Evolutionary conservation across 2,797 vertebrate species (phyloP), one percentile per base, ranked within the genome.

Genomic region (Corythornis leucogaster): DNA sequence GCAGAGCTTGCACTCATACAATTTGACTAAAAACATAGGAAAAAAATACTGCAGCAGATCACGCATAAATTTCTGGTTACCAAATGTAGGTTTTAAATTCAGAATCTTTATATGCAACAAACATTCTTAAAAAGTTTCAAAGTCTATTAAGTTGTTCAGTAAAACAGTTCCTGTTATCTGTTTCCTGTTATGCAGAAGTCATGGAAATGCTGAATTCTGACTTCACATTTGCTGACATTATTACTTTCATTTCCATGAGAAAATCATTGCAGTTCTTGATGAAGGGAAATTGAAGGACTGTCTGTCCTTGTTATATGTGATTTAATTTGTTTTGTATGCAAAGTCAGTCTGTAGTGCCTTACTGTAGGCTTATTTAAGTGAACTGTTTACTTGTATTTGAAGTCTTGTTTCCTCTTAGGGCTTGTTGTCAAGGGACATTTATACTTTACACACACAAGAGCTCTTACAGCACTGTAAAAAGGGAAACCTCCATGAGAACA

Each of bases 101-200:
- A 90, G 48, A 84, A 83, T 87, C 71, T 58, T 67, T 31, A 5
- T 77, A 16, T 84, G 15, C 59, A 61, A 81, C 35, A 35, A 67
- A 25, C 28, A 80, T 54, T 61, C 67, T 90, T 55, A 43, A 82
- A 62, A 77, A 12, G 12, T 15, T 77, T 83, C 9, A 2, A 87
- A 30, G 46, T 84, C 90, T 92, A 21, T 89, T 92, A 90, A 63
- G n/a, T 59, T 70, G n/a, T 58, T 93, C 42, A 79, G 35, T 85
- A 83, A 89, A 93, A 89, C 57, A 66, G 90, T 97, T 97, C 82
- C 91, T 96, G 80, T 93, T 91, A 90, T 95, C 62, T 93, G 93
- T 96, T 98, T 97, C 96, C 96, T 98, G 93, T 97, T 98, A 86
- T 96, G 70, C 63, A 75, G 87, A 88, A 90, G 85, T 58, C 90